A percentile compares a stretch with the other conserved stretches of the same genome.
Conservation (phyloP, 1,140 invertebrate species). For the Sinella curviseta region DNA sequence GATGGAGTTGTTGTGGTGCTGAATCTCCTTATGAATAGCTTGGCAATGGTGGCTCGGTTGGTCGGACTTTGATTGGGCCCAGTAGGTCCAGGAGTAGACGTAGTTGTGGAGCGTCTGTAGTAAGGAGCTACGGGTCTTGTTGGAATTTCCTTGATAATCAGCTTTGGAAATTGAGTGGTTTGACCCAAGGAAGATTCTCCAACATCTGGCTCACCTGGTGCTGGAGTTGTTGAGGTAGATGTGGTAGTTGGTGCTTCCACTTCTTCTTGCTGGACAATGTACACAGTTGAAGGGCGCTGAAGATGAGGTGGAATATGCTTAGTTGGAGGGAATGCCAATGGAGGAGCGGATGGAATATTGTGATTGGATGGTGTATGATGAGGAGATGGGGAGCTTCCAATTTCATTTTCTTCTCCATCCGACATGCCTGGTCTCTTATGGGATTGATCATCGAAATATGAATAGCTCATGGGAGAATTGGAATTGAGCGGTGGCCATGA, state of each 20-base stretch:
- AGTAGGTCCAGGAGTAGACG: not conserved
- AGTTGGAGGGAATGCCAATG: not conserved
- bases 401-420: not conserved
- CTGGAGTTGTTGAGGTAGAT: conserved; percentile 21
- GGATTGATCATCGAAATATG: not conserved
- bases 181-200: not conserved
- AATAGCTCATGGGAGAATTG: not conserved
- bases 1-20: conserved; percentile 32
- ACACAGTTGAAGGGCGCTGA: conserved; percentile 42
- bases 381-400: conserved; percentile 2
- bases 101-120: not conserved
- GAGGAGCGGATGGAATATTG: not conserved
- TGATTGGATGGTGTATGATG: not conserved
- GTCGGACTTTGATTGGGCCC: conserved; percentile 9
- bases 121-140: conserved; percentile 19
- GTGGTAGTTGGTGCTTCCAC: conserved; percentile 26
- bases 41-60: conserved; percentile 36
- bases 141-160: conserved; percentile 48
- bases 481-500: not conserved
- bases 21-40: conserved; percentile 40
- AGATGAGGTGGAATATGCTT: conserved; percentile 32
- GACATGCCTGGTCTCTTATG: not conserved
- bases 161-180: conserved; percentile 21
- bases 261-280: conserved; percentile 37
- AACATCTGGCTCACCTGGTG: conserved; percentile 15